Evolutionary conservation across 1,140 invertebrate genomes (phyloP).

Genomic region (Drosophila eugracilis): DNA sequence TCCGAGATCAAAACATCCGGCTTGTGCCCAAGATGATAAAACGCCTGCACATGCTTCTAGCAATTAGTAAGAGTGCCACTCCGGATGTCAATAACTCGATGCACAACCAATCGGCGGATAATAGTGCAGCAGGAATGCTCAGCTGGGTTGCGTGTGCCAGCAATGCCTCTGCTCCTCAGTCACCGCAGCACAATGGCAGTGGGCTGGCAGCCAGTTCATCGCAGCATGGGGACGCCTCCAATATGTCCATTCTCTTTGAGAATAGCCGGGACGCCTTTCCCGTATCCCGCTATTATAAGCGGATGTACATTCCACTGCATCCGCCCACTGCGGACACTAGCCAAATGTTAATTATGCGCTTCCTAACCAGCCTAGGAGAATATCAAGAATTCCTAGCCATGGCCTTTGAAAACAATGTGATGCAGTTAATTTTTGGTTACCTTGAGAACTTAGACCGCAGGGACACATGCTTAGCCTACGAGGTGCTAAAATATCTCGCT

Average conservation of each 20-base stretch:
- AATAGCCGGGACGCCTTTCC: constrained; percentile 79
- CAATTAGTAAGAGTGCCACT: constrained; percentile 60
- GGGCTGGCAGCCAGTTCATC: constrained; percentile 19
- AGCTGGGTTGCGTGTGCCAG: constrained; percentile 68
- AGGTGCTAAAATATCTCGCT: constrained; percentile 96
- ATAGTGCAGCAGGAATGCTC: constrained; percentile 39
- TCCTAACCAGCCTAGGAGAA: constrained; percentile 97
- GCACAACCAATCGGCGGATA: constrained; percentile 42
- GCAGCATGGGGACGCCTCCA: constrained; percentile 57
- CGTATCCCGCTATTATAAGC: constrained; percentile 64
- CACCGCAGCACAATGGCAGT: constrained; percentile 62
- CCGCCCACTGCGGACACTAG: constrained; percentile 94
- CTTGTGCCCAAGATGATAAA: constrained; percentile 95
- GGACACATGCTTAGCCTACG: constrained; percentile 96
- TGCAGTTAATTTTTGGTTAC: constrained; percentile 95
- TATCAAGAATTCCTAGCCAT: constrained; percentile 98
- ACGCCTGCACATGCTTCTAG: constrained; percentile 91
- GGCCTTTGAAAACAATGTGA: constrained; percentile 96
- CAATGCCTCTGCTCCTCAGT: constrained; percentile 64
- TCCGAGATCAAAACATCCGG: constrained; percentile 94
- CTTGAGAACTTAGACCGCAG: constrained; percentile 95
- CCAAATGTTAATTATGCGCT: constrained; percentile 96
- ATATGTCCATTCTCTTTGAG: constrained; percentile 77
- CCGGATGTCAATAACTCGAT: constrained; percentile 21
- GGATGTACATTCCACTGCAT: constrained; percentile 90